These are phyloP conservation scores for Eubasilissa splendida DNA, from an alignment of 2,888 invertebrate species.

Conservation along the genomic window DNA sequence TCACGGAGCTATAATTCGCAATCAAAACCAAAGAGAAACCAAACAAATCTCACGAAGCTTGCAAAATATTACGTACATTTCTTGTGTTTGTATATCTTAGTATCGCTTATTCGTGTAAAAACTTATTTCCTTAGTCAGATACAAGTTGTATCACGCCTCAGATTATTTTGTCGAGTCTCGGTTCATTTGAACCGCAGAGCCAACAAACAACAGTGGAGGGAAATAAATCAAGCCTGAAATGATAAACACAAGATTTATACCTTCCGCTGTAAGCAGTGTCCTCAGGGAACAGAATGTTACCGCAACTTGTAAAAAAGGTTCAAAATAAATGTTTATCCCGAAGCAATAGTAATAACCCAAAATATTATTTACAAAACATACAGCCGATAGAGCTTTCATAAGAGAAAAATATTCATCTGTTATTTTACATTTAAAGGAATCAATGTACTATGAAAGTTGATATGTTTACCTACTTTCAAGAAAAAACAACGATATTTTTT, in stretches of 20 bases:
- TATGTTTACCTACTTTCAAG: no score
- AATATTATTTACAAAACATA: conserved; percentile 16
- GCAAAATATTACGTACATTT: conserved; percentile 8
- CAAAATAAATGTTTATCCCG: conserved; percentile 28
- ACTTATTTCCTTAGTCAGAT: conserved; percentile 34
- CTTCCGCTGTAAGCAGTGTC: conserved; percentile 45
- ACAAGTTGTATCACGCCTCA: conserved; percentile 16
- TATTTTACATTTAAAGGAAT: no score
- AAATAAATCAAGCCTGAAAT: conserved; percentile 56
- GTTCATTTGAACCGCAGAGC: conserved; percentile 32
- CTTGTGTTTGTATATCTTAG: background rate
- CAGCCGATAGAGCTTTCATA: no score
- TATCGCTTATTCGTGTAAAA: conserved; percentile 26
- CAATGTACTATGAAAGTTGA: no score
- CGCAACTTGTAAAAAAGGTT: conserved; percentile 29
- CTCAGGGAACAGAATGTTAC: conserved; percentile 21
- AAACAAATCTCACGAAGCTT: conserved; percentile 25
- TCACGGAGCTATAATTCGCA: no score
- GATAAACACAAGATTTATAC: conserved; percentile 57
- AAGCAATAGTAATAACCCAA: conserved; percentile 23
- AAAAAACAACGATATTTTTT: no score
- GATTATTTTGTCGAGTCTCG: conserved; percentile 22
- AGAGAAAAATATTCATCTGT: no score
- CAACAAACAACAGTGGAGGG: conserved; percentile 16
- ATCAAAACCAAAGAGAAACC: background rate